Base-by-base conservation (phyloP, 2,888 invertebrate genomes). In the Platerodrilus igneus region DNA sequence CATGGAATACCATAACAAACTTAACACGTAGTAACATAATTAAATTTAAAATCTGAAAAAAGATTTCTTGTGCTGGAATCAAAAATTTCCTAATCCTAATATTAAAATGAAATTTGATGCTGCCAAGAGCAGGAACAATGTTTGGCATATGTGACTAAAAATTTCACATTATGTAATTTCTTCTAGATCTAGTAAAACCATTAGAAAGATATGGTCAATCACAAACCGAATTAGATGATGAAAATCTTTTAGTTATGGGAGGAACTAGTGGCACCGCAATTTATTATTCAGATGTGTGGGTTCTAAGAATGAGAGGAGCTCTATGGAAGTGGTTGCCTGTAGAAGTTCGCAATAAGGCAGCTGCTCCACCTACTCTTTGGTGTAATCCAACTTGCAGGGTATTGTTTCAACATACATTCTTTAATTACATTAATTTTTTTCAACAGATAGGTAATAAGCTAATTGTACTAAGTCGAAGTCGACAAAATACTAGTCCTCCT, bases 331-430 rank as follows among this genome's bases (percentile, higher is more conserved):
- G 86, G 86, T 77, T 74, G 58, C 80, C 83, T 64, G 71, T 94
- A 29, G 77, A 77, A 42, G 80, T 94, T 16, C 74, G 76, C 48
- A 86, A 88, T 60, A 78, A 81, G 52, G 82, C 86, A 57, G 82
- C 83, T 75, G 83, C 85, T 23, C 86, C 93, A 14, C 81, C 85
- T 1, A 86, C 89, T 60, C 83, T 93, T 62, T 93, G 93, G 90
- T 92, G 91, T 64, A 91, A 93, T 71, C 91, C 92, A 37, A 91
- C 89, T 31, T 92, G 92, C 66, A 83, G 77, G 69, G 82, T 82
- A 67, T 25, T 25, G 7, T 11, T 3, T 3, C 2, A 1, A 4
- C 16, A 14, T 27, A 4, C 1, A 22, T 20, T 20, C 22, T 10
- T 22, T 18, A 11, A 11, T 25, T 25, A 25, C 11, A 25, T 25